phyloP scores from a whole-genome alignment of 1,140 invertebrate genomes.

The Anastatus disparis region DNA sequence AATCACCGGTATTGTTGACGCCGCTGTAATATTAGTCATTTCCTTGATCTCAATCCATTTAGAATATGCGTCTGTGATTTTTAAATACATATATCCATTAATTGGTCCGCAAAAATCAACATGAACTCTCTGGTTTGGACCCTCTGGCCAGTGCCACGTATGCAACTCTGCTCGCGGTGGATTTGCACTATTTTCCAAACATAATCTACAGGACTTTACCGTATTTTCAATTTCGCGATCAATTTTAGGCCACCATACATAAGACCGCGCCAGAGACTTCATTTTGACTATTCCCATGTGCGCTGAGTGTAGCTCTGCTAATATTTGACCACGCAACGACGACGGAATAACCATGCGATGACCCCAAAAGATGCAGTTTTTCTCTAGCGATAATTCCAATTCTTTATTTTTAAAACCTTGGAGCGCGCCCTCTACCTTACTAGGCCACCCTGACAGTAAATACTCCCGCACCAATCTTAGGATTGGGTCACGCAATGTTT shows the following conservation, averaged over 20 bases:
- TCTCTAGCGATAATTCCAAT: neutral
- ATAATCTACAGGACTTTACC: neutral
- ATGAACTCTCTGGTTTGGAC: neutral
- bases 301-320: neutral
- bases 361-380: neutral
- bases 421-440: neutral
- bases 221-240: neutral
- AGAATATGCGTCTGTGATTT: neutral
- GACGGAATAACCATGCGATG: neutral
- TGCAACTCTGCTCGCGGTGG: neutral
- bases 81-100: too few relatives aligned
- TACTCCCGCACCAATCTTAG: neutral
- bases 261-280: neutral
- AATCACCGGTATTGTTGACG: neutral
- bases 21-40: neutral
- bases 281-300: too few relatives aligned
- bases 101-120: too few relatives aligned
- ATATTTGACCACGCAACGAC: neutral
- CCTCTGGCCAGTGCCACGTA: neutral
- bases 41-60: neutral
- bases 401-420: neutral
- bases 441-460: neutral
- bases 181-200: neutral
- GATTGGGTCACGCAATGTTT: neutral
- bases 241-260: neutral